These are phyloP conservation scores for Tridacna crocea DNA, from an alignment of 2,888 invertebrate species.

Conservation along the genomic window DNA sequence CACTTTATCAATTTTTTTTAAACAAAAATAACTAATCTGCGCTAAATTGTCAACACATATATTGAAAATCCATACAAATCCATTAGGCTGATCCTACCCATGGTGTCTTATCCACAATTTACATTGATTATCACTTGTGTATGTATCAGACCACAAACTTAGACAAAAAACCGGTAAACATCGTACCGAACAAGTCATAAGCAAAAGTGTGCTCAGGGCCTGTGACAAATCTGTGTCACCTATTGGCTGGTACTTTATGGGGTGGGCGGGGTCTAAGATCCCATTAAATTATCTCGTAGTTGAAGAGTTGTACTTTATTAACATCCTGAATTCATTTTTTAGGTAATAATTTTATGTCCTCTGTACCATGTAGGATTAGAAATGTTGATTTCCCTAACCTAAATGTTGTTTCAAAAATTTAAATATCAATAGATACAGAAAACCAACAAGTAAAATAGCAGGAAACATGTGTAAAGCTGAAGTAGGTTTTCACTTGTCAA, in stretches of 20 bases:
- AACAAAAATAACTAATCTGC: slow-evolving; percentile 18
- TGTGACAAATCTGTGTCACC: slow-evolving; percentile 30
- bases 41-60: slow-evolving; percentile 44
- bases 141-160: slow-evolving; percentile 53
- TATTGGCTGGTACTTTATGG: slow-evolving; percentile 8
- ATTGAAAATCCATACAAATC: slow-evolving; percentile 58
- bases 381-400: neutral
- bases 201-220: slow-evolving; percentile 28
- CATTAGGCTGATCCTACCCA: slow-evolving; percentile 42
- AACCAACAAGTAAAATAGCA: neutral
- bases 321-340: neutral
- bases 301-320: neutral
- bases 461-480: neutral
- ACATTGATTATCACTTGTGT: slow-evolving; percentile 61
- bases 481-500: neutral
- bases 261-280: neutral
- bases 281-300: slow-evolving; percentile 14
- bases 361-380: neutral
- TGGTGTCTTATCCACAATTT: slow-evolving; percentile 45
- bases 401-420: neutral
- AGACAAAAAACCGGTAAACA: slow-evolving; percentile 49
- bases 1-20: slow-evolving; percentile 20
- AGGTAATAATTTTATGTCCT: neutral
- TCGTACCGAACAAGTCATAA: slow-evolving; percentile 29
- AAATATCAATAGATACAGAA: neutral